Conservation (phyloP, 2,113 vertebrate species). For the Clupea harengus region DNA sequence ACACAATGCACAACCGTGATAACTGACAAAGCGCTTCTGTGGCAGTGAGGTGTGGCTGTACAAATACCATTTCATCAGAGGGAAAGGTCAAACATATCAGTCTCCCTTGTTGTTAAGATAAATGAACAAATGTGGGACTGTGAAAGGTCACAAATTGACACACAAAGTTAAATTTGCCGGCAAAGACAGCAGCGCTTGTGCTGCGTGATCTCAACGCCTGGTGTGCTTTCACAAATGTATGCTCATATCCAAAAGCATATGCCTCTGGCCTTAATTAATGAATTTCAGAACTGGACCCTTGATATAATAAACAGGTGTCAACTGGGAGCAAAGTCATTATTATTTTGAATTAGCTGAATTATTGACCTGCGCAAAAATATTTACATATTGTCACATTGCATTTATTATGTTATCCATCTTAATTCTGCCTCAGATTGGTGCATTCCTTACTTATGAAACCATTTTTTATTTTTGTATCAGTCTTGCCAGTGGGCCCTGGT, state of each 20-base stretch:
- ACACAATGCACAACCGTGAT: constrained; percentile 40
- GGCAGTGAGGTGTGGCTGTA: constrained; percentile 39
- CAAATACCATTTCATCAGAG: constrained; percentile 64
- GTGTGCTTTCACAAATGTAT: constrained; percentile 35
- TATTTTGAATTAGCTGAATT: constrained; percentile 60
- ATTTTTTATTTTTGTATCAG: not conserved
- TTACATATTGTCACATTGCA: constrained; percentile 42
- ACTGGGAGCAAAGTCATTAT: constrained; percentile 52
- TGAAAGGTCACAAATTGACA: constrained; percentile 63
- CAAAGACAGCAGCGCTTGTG: constrained; percentile 31
- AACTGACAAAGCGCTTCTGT: constrained; percentile 43
- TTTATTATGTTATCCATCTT: constrained; percentile 25
- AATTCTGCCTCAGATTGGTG: not conserved
- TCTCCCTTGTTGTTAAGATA: constrained; percentile 64
- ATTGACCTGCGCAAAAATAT: constrained; percentile 50
- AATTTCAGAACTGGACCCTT: constrained; percentile 42
- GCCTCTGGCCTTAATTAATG: constrained; percentile 58
- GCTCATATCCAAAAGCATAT: constrained; percentile 36
- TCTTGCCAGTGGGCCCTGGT: not conserved
- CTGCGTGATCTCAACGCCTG: constrained; percentile 24
- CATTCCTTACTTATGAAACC: not conserved
- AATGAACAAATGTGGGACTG: constrained; percentile 61
- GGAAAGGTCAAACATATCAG: constrained; percentile 69
- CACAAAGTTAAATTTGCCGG: constrained; percentile 54
- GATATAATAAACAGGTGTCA: constrained; percentile 58